A percentile compares a stretch with the other conserved stretches of the same genome.
These are phyloP conservation scores for Apogon talboti DNA, from an alignment of 2,797 vertebrate genomes.

Conservation along the genomic window DNA sequence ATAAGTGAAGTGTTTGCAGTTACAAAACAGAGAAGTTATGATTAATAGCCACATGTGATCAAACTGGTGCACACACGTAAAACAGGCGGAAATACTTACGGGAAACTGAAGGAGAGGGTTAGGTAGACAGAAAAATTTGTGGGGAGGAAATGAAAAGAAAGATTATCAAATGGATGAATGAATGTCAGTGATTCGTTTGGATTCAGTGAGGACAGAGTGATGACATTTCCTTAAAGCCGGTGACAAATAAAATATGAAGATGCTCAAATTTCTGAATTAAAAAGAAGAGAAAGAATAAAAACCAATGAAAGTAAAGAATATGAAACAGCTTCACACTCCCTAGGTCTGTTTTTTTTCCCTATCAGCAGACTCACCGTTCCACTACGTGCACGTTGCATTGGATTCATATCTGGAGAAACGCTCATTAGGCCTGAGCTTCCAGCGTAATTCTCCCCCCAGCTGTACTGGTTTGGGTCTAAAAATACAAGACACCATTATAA, in stretches of 20 bases:
- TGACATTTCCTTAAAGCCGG: not conserved
- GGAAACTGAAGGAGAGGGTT: slow-evolving; percentile 82
- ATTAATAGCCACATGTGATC: slow-evolving; percentile 17
- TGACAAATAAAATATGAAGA: slow-evolving; percentile 5
- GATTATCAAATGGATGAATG: slow-evolving; percentile 33
- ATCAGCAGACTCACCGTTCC: slow-evolving; percentile 90
- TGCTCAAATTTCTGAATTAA: not conserved
- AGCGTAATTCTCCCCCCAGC: slow-evolving; percentile 99
- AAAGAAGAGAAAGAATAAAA: slow-evolving; percentile 4
- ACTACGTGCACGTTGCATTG: slow-evolving; percentile 91
- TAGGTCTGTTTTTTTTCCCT: not conserved
- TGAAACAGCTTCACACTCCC: not conserved
- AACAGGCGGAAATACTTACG: slow-evolving; percentile 79
- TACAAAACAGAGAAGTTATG: slow-evolving; percentile 4
- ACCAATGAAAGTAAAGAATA: not conserved
- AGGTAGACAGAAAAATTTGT: slow-evolving; percentile 63
- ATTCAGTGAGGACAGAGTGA: slow-evolving; percentile 12
- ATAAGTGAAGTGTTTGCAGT: not conserved
- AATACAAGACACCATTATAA: not conserved
- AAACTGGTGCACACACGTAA: slow-evolving; percentile 46
- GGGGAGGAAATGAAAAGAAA: slow-evolving; percentile 68
- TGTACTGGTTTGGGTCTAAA: slow-evolving; percentile 97
- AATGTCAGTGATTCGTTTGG: slow-evolving; percentile 11
- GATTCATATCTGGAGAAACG: slow-evolving; percentile 92
- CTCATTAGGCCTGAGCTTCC: slow-evolving; percentile 98